Conservation (phyloP, 2,113 vertebrate genomes). For the Struthidea cinerea region DNA sequence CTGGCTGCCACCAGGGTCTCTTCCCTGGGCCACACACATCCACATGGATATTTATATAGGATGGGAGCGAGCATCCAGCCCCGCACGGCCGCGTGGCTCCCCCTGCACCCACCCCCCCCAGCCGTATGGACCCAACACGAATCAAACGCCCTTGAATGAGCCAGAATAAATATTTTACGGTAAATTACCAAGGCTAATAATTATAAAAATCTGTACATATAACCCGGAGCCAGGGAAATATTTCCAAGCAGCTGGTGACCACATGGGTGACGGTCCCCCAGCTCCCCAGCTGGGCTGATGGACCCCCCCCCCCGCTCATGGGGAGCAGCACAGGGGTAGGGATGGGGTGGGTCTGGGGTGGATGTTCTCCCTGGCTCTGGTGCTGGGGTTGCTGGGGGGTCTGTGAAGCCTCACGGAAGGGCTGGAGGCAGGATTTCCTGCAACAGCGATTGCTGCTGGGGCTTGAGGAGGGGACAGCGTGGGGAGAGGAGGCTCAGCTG, state of each 20-base stretch:
- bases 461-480: background rate
- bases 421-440: background rate
- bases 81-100: background rate
- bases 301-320: background rate
- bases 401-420: background rate
- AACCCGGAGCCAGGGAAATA: constrained; percentile 23
- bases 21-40: background rate
- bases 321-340: background rate
- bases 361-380: background rate
- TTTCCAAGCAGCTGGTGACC: constrained; percentile 63
- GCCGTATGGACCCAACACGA: background rate
- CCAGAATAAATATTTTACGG: constrained; percentile 66
- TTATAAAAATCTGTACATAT: constrained; percentile 63
- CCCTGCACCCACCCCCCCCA: background rate
- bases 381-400: background rate
- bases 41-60: background rate
- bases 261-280: background rate
- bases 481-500: background rate
- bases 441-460: background rate
- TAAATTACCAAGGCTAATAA: constrained; percentile 64
- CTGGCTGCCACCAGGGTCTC: background rate
- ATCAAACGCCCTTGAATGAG: constrained; percentile 8
- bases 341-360: background rate
- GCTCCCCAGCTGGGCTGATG: background rate
- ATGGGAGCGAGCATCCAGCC: background rate